These are phyloP conservation scores for Taurulus bubalis DNA, from an alignment of 2,113 vertebrate genomes.

Conservation along the genomic window DNA sequence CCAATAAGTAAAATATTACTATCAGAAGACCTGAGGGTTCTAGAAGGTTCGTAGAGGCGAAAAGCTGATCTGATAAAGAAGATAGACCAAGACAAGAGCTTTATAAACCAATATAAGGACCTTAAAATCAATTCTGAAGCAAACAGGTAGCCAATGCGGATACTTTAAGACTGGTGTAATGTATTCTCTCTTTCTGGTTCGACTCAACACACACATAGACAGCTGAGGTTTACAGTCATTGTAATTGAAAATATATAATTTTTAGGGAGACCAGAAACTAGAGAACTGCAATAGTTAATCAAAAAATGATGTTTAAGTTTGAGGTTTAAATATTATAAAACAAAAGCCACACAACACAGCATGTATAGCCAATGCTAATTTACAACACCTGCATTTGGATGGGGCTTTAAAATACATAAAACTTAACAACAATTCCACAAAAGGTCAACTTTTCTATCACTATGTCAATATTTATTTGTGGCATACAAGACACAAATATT, in stretches of 20 bases:
- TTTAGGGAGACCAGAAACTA: neutral
- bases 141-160: no score
- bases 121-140: neutral
- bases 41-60: neutral
- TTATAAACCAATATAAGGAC: neutral
- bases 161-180: neutral
- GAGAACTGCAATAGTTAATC: neutral
- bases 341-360: no score
- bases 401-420: no score
- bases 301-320: no score
- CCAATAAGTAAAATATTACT: neutral
- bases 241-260: neutral
- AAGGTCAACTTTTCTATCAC: no score
- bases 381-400: no score
- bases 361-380: no score
- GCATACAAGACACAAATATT: neutral
- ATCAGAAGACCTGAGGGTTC: neutral
- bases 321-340: no score
- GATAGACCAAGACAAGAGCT: neutral
- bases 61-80: neutral
- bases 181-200: neutral
- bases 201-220: neutral
- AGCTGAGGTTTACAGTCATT: neutral
- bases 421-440: no score
- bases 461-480: no score